Conservation (phyloP, 2,797 vertebrate genomes). For the Malurus splendens region DNA sequence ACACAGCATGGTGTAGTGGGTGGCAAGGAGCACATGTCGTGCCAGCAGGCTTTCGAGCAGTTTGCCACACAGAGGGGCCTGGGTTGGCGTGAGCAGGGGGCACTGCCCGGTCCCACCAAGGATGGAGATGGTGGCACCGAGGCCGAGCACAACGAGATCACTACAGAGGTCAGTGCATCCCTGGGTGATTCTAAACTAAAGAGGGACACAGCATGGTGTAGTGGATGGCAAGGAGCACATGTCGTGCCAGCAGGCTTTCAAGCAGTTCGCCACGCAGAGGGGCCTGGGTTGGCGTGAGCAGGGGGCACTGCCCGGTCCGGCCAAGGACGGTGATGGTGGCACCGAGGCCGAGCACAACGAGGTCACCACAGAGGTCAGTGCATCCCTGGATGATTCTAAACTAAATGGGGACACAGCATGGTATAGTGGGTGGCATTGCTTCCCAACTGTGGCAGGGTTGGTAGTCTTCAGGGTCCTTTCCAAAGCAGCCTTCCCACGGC, state of each 20-base stretch:
- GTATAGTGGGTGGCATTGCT: background rate
- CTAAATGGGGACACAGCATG: no score
- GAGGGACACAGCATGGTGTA: no score
- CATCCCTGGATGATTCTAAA: no score
- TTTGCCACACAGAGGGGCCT: conserved; percentile 68
- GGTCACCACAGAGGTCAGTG: background rate
- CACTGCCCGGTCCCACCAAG: no score
- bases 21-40: conserved; percentile 64
- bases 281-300: background rate
- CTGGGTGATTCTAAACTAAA: no score
- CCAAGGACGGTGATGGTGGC: no score
- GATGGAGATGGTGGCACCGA: no score
- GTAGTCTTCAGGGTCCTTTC: accelerated
- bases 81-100: background rate
- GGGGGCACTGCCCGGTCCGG: no score
- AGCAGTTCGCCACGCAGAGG: conserved; percentile 74
- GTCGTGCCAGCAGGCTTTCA: conserved; percentile 82
- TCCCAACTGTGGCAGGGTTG: background rate
- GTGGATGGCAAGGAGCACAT: conserved; percentile 33
- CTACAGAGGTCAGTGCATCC: no score
- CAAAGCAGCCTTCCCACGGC: background rate
- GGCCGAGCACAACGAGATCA: no score
- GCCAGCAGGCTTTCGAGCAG: conserved; percentile 82
- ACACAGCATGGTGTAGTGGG: no score
- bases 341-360: background rate